Evolutionary conservation across 2,113 vertebrate species (phyloP), one percentile per base, ranked within the genome.

Genomic region (Perognathus longimembris): DNA sequence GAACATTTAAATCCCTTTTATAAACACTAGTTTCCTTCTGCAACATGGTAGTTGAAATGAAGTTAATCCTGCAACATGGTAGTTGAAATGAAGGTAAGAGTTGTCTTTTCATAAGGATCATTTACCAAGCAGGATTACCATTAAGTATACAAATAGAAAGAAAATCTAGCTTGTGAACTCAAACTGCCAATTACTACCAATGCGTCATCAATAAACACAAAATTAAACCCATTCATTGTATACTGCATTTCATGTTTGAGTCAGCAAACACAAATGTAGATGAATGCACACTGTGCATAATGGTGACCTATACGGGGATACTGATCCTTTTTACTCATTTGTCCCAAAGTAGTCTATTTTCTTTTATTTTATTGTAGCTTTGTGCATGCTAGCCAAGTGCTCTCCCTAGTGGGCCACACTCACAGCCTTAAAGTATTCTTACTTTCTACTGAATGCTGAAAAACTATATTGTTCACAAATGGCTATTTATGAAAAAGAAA

Each of bases 131-230:
- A 85, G 26, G 85, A 89, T 66, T 69, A 90, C 26, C 85, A 89
- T 66, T 69, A 90, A 80, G 30, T 89, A 28, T 2, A 67, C 7
- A 79, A 91, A 36, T 32, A 45, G 32, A 92, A 76, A 84, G 73
- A 85, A 96, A 94, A 95, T 74, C 14, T 63, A 86, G 26, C 77
- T 89, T 70, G 18, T 66, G 42, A 83, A 92, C n/a, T 86, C 76
- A 84, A 81, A 96, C 82, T 78, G 86, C 6, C 40, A 81, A n/a
- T 45, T 71, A 80, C 30, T 80, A 50, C 40, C 40, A 90, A 90
- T 2, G 76, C 17, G 24, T 71, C 61, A 81, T 79, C 63, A 73
- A 73, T 26, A 73, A 89, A 94, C 28, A 78, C 5, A 92, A 89
- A 91, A 66, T 42, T 80, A 38, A 74, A 91, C 66, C 66, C 36